A percentile compares a stretch with the other conserved stretches of the same genome.
These are phyloP conservation scores for Proterorhinus semilunaris DNA, from an alignment of 2,113 vertebrate genomes.

Conservation along the genomic window DNA sequence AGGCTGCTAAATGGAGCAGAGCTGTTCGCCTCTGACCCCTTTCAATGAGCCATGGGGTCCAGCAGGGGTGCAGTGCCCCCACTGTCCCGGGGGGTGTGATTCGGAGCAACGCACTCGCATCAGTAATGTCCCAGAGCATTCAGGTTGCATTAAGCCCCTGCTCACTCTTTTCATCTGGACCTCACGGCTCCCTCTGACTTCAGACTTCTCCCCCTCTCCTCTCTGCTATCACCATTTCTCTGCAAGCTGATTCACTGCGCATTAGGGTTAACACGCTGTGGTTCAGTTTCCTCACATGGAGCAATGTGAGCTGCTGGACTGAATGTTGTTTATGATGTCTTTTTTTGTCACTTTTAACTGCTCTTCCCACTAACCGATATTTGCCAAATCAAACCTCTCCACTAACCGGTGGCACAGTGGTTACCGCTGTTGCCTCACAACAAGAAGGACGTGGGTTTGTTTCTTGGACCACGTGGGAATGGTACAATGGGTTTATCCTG, in stretches of 20 bases:
- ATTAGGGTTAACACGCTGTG: background rate
- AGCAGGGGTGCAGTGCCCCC: constrained; percentile 31
- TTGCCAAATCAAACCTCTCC: too few relatives aligned
- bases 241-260: background rate
- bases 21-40: constrained; percentile 68
- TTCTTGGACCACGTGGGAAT: too few relatives aligned
- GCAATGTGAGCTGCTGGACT: too few relatives aligned
- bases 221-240: constrained; percentile 7
- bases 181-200: constrained; percentile 7
- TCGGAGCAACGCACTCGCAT: constrained; percentile 53
- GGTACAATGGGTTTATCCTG: too few relatives aligned
- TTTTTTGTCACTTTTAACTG: too few relatives aligned
- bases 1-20: constrained; percentile 66
- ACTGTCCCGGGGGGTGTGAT: constrained; percentile 44
- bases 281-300: too few relatives aligned
- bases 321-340: too few relatives aligned
- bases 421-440: too few relatives aligned
- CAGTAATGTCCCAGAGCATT: constrained; percentile 60
- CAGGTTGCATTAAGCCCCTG: constrained; percentile 64
- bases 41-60: constrained; percentile 65
- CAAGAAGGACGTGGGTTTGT: too few relatives aligned
- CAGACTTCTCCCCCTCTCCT: constrained; percentile 3
- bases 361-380: too few relatives aligned
- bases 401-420: too few relatives aligned
- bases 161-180: constrained; percentile 38